Evolutionary conservation across 1,140 invertebrate genomes (phyloP).

Genomic region (Sipha flava): DNA sequence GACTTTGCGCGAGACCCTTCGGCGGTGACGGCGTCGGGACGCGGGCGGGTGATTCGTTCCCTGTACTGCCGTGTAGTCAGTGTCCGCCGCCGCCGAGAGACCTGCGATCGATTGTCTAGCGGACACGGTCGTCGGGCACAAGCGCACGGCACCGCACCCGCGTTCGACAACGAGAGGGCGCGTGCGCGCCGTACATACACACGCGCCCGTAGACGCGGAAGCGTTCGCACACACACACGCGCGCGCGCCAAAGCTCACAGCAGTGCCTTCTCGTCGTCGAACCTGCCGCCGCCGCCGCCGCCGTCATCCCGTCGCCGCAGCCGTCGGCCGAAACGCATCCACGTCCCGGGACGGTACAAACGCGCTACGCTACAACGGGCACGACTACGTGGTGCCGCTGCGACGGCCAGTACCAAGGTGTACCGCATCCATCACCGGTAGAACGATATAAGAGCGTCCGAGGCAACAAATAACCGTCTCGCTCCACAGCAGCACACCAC

Average conservation of each 20-base stretch:
- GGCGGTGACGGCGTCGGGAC: background rate
- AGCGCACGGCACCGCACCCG: background rate
- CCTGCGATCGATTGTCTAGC: constrained; percentile 14
- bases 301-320: background rate
- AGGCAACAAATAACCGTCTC: too few relatives aligned
- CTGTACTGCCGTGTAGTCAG: background rate
- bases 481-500: too few relatives aligned
- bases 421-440: too few relatives aligned
- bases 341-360: too few relatives aligned
- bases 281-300: background rate
- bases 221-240: background rate
- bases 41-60: background rate
- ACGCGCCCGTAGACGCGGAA: background rate
- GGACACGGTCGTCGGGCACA: background rate
- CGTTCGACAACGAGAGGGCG: too few relatives aligned
- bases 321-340: background rate
- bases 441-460: too few relatives aligned
- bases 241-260: background rate
- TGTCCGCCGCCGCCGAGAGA: background rate
- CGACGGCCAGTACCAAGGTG: too few relatives aligned
- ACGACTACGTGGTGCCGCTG: too few relatives aligned
- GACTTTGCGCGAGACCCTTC: background rate
- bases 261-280: background rate
- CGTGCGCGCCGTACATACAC: too few relatives aligned
- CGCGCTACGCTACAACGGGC: too few relatives aligned